phyloP scores from a whole-genome alignment of 2,888 invertebrate genomes.

The Graphium colonna region DNA sequence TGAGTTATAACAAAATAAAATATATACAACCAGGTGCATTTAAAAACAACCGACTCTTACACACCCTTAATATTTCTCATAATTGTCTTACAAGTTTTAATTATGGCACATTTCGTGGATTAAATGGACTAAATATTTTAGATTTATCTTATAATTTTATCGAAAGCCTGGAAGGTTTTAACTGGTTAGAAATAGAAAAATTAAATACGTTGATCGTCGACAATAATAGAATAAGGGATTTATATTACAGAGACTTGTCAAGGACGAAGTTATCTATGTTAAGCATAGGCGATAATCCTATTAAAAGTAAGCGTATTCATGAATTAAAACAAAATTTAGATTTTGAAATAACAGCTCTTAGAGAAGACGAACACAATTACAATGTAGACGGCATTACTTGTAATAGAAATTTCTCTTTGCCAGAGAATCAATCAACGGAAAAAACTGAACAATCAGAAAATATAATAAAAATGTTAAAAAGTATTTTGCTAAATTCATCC shows the following conservation, averaged over 20 bases:
- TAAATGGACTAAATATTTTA: constrained; percentile 41
- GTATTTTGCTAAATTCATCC: background rate
- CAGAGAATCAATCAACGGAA: background rate
- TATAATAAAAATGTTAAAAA: background rate
- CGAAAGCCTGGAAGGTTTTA: constrained; percentile 45
- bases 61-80: constrained; percentile 51
- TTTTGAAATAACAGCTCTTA: constrained; percentile 40
- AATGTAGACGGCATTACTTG: constrained; percentile 44
- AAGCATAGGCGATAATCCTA: constrained; percentile 61
- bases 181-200: constrained; percentile 46
- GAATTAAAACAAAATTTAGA: constrained; percentile 34
- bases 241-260: constrained; percentile 44
- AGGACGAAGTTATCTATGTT: constrained; percentile 41
- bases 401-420: constrained; percentile 17
- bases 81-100: constrained; percentile 42
- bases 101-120: constrained; percentile 53
- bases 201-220: constrained; percentile 49
- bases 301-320: constrained; percentile 48
- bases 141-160: constrained; percentile 57
- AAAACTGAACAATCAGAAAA: background rate
- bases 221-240: constrained; percentile 46
- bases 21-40: constrained; percentile 54
- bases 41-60: constrained; percentile 43
- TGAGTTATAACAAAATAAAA: constrained; percentile 51
- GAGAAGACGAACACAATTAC: constrained; percentile 36